Evolutionary conservation across 2,113 vertebrate species (phyloP).

Genomic region (Rousettus leschenaultii): DNA sequence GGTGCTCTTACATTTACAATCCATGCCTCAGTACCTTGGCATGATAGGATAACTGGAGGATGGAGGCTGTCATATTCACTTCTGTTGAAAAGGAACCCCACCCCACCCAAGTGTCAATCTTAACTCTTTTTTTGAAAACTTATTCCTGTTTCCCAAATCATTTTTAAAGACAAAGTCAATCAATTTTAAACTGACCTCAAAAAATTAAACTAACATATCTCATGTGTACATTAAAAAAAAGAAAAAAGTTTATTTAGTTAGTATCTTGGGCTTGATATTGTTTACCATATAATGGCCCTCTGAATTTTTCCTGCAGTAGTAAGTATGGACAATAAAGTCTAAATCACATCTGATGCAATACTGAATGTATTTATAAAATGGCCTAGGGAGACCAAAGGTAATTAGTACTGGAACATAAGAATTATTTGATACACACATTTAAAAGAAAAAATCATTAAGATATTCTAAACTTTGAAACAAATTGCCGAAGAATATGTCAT

Average conservation of each 20-base stretch:
- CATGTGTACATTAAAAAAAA: not conserved
- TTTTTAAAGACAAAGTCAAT: not conserved
- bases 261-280: not conserved
- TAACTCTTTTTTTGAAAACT: not conserved
- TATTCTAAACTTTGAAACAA: not conserved
- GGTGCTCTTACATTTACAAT: not conserved
- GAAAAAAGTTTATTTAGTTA: not conserved
- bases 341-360: not conserved
- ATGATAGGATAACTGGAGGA: not conserved
- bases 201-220: not conserved
- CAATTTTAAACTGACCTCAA: not conserved
- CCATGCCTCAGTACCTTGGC: not conserved
- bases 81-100: not conserved
- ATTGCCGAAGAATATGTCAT: not conserved
- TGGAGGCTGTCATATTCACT: not conserved
- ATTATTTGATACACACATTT: not conserved
- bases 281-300: not conserved
- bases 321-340: not conserved
- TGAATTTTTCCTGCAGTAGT: not conserved
- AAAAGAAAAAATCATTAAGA: not conserved
- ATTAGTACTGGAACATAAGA: not conserved
- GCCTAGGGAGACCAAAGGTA: not conserved
- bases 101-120: not conserved
- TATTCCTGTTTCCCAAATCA: not conserved
- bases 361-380: not conserved